A percentile compares a stretch with the other conserved stretches of the same genome.
These are phyloP conservation scores for Drosophila atripex DNA, from an alignment of 2,888 invertebrate genomes.

Conservation along the genomic window DNA sequence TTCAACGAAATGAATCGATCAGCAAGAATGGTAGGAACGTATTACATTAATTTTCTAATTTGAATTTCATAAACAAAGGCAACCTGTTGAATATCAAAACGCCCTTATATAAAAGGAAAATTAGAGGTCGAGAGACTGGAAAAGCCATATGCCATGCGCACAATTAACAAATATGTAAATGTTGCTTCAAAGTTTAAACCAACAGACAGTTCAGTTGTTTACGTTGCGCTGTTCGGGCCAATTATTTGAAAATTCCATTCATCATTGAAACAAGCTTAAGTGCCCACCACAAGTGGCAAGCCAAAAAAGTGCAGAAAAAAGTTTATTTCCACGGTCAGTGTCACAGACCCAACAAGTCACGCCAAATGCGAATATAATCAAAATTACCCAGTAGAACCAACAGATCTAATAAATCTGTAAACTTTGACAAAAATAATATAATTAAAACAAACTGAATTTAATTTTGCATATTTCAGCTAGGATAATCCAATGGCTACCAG, in stretches of 20 bases:
- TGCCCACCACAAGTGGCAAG: background rate
- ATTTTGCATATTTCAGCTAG: background rate
- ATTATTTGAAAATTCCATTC: background rate
- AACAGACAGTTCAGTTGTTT: background rate
- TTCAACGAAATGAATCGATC: too few species aligned
- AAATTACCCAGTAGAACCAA: background rate
- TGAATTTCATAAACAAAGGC: too few species aligned
- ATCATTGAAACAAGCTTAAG: background rate
- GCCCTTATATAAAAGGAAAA: background rate
- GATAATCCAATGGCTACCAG: background rate
- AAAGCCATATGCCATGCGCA: background rate
- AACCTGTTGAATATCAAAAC: background rate
- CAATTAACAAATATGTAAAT: background rate
- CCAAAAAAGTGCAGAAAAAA: background rate
- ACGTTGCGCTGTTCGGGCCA: conserved; percentile 1
- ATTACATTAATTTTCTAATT: too few species aligned
- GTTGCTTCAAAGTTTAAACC: background rate
- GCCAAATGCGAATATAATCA: background rate
- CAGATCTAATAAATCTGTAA: too few species aligned
- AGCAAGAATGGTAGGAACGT: too few species aligned
- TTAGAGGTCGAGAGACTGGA: background rate
- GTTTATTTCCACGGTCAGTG: conserved; percentile 4
- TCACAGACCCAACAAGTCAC: background rate
- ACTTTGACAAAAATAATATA: background rate
- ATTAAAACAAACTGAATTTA: background rate